Evolutionary conservation across 2,888 invertebrate species (phyloP), one percentile per base, ranked within the genome.

Genomic region (Polydesmus complanatus): DNA sequence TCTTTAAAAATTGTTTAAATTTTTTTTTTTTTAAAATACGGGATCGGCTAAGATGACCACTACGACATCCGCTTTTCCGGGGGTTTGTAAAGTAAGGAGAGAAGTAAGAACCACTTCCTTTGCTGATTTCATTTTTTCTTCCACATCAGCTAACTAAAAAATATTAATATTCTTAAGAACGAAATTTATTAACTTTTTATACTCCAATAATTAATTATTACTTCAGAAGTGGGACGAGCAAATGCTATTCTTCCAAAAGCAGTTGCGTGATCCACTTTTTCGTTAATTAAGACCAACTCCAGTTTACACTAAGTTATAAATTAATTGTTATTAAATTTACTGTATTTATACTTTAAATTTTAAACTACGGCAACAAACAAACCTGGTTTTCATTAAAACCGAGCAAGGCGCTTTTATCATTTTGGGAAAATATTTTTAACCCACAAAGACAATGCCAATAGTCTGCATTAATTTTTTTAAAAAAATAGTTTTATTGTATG

Each of bases 1-100:
- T 51, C 50, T n/a, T n/a, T 18, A 61, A 61, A 57, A 27, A 23
- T n/a, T 18, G 47, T 19, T 58, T 11, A 1, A 5, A 14, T n/a
- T 5, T 48, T 0, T 49, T n/a, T 19, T 8, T 55, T 5, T 48
- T 25, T 18, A 52, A 70, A 74, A 74, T 72, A 82, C 84, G 0
- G 97, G 96, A 78, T 98, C 97, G 1, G 91, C 92, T 2, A 97
- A 77, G 69, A 98, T 97, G 61, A 98, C 88, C 37, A 98, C 97
- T 65, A 89, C 80, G 0, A 98, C 97, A 0, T 91, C 89, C 0
- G 95, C 95, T 74, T 97, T 98, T 54, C 93, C 97, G 0, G 97
- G 97, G 0, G 98, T 98, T 70, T 93, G 92, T 65, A 98, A 77
- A n/a, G 86, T 86, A 60, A 93, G 84, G 22, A 95, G 78, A 0